Evolutionary conservation across 92 coral and sea anemone genomes (phyloP).

Genomic region (Epizoanthus scotinus): DNA sequence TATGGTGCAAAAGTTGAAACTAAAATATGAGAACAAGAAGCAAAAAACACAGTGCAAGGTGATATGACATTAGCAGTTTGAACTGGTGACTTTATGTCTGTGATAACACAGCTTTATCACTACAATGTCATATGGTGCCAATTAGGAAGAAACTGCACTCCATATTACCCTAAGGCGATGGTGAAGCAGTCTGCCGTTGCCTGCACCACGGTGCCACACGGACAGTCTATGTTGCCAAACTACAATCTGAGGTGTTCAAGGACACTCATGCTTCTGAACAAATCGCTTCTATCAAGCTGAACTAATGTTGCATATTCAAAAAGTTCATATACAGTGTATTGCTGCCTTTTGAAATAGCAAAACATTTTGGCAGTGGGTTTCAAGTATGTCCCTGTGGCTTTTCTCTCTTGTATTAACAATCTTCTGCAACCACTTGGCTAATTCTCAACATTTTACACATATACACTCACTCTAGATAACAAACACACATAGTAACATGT

Average conservation of each 20-base stretch:
- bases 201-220: constrained; percentile 36
- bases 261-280: constrained; percentile 33
- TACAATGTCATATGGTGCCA: constrained; percentile 21
- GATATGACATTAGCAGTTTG: constrained; percentile 43
- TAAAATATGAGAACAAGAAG: not conserved
- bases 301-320: not conserved
- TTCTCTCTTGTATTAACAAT: too few relatives aligned
- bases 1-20: not conserved
- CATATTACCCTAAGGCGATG: constrained; percentile 34
- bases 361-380: not conserved
- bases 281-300: not conserved
- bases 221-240: constrained; percentile 44
- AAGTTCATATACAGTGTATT: not conserved
- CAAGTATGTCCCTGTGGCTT: too few relatives aligned
- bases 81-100: constrained; percentile 22
- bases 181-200: constrained; percentile 42
- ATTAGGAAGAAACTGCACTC: constrained; percentile 26
- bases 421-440: too few relatives aligned
- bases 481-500: too few relatives aligned
- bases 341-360: not conserved
- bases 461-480: too few relatives aligned
- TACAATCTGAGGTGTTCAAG: constrained; percentile 40
- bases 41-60: constrained; percentile 8
- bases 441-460: too few relatives aligned
- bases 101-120: too few relatives aligned